phyloP scores from a whole-genome alignment of 2,113 vertebrate genomes.

The Prunella himalayana region DNA sequence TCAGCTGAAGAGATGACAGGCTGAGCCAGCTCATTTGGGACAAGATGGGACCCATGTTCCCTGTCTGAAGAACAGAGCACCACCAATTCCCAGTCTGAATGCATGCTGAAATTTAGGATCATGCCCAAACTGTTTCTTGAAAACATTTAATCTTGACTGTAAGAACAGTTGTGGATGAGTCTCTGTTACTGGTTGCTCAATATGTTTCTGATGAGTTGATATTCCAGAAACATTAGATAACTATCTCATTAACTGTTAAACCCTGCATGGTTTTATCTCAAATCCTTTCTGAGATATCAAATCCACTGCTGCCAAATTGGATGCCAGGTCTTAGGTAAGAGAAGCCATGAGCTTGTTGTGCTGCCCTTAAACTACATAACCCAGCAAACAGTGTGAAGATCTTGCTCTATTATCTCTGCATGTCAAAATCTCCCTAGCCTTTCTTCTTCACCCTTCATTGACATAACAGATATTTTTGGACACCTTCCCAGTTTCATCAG shows the following conservation, averaged over 20 bases:
- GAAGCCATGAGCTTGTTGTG: not conserved
- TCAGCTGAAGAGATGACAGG: not conserved
- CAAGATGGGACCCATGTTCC: not conserved
- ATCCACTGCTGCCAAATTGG: not conserved
- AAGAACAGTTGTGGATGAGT: not conserved
- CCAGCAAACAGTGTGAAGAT: not conserved
- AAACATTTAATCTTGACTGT: conserved; percentile 6
- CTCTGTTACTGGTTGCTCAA: conserved; percentile 4
- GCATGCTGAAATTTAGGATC: not conserved
- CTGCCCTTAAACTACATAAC: not conserved
- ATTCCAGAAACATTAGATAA: conserved; percentile 2
- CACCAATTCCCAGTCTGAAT: not conserved
- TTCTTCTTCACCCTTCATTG: not conserved
- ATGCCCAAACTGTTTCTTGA: not conserved
- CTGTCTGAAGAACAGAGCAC: not conserved
- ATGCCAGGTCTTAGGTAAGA: not conserved
- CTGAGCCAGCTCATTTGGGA: not conserved
- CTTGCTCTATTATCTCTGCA: not conserved
- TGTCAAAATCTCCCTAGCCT: not conserved
- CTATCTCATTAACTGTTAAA: conserved; percentile 27
- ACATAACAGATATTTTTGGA: not conserved
- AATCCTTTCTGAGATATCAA: not conserved
- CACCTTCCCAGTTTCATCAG: conserved; percentile 14
- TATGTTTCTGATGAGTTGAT: conserved; percentile 62
- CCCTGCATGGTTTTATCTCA: not conserved